Base-by-base conservation (phyloP, 2,113 vertebrate species). In the Semicossyphus pulcher region DNA sequence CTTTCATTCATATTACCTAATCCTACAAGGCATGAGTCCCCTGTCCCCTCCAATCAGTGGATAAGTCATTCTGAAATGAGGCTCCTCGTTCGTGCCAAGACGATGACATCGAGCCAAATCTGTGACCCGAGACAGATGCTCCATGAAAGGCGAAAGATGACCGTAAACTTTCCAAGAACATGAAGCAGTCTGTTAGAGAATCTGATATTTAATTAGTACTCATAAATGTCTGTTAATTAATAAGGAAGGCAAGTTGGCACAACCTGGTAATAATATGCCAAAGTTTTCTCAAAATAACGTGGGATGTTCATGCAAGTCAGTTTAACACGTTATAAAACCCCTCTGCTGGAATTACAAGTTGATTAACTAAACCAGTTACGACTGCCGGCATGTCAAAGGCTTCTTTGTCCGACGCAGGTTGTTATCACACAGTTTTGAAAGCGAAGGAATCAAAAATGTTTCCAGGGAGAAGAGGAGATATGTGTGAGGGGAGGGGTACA, bases 291-390 rank as follows among this genome's bases (percentile, higher is more conserved):
- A 23, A 64, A 76, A 49, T 26, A 41, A 63, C 23, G 10, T 20
- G 4, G 34, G 52, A 59, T 25, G 34, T 4, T 42, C 41, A 67
- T 45, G 7, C 21, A 4, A 72, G 65, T 52, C 21, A 4, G 52
- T 51, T 76, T 28, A 34, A 51, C 8, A 5, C 7, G 0, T 58
- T 62, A 78, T 37, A 18, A 86, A 89, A 76, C 57, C 41, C 3
- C 11, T 80, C 58, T 15, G 4, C 32, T 44, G 28, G 67, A 54
- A 74, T 76, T 76, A 56, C 67, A 75, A 59, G 26, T 36, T 62
- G 8, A 75, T 89, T 75, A 68, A 60, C 52, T 80, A 72, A 78
- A 78, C 66, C 53, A 14, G 66, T 83, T 81, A 80, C 5, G 42
- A 70, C 14, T 25, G 57, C 49, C 31, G 28, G 57, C 10, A 59